phyloP scores from a whole-genome alignment of 2,113 vertebrate genomes.

The Halcyon malimbica region DNA sequence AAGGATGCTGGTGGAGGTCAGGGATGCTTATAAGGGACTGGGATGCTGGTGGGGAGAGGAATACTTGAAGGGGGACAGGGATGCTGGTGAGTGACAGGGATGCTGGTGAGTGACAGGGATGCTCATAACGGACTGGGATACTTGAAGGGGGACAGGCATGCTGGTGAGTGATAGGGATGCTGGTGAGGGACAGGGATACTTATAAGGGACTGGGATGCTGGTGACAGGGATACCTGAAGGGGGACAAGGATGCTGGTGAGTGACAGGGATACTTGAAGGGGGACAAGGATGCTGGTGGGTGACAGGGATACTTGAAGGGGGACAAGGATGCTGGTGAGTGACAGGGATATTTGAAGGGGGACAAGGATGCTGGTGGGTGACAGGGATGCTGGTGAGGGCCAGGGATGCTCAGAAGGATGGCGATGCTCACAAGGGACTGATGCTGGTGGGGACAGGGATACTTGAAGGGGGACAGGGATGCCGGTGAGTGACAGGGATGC shows the following conservation, averaged over 20 bases:
- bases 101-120: not conserved
- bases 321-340: too few species aligned
- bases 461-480: too few species aligned
- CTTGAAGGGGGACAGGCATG: not conserved
- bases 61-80: too few species aligned
- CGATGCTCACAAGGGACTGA: not conserved
- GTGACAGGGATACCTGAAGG: too few species aligned
- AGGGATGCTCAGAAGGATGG: not conserved
- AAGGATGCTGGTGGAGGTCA: too few species aligned
- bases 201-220: not conserved
- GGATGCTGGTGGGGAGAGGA: too few species aligned
- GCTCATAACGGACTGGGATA: not conserved
- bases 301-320: not conserved
- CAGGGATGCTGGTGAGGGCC: rapidly evolving
- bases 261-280: too few species aligned
- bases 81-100: too few species aligned
- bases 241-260: not conserved
- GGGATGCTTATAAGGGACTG: conserved; percentile 86
- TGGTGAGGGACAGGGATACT: not conserved
- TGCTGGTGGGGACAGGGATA: too few species aligned
- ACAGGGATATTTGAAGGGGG: too few species aligned
- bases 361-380: not conserved
- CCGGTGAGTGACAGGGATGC: not conserved
- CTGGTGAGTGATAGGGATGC: too few species aligned
- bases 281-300: not conserved